Base-by-base conservation (phyloP, 53 echinoderm and acorn worm species). In the Hippasteria phrygiana region DNA sequence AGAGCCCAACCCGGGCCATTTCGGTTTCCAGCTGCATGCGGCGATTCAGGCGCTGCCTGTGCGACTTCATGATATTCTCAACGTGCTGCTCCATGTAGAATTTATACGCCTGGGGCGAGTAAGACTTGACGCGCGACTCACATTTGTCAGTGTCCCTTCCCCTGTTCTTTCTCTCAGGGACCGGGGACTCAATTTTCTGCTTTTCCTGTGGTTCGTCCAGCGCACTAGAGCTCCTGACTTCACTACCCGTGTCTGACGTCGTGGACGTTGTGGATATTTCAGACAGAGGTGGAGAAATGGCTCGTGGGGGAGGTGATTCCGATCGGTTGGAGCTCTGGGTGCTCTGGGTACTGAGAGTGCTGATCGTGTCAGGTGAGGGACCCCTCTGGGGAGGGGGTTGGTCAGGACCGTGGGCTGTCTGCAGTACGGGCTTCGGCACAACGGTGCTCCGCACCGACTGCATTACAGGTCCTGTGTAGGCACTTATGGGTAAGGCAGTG, bases 61-160 rank as follows among this genome's bases (percentile, higher is more conserved):
- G 90, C 12, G 96, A 94, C 85, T 99, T 99, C 93, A 99, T 89
- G 35, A 99, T 91, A 75, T 99, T 99, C 89, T 99, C 99, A 38
- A 99, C 90, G 65, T 99, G 99, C 78, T 99, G 99, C 75, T 99
- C 99, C 99, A 99, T 99, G 89, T 99, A 99, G 59, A 99, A 99
- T 55, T 99, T 99, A 85, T 96, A 99, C 8, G 99, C 99, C 55
- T 96, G 93, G 2, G 99, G 93, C 8, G 93, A 93, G 88, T 95
- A 99, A 1, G 91, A 87, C 65, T 96, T 99, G 47, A 99, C 94
- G 1, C 99, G 90, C 0, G 94, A 82, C 35, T 96, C 99, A 34
- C 88, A 91, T 39, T 88, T 56, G 80, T 99, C 94, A 53, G 63
- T 89, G 55, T 81, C 67, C 43, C 74, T 59, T 17, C 87, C 81